A percentile compares a stretch with the other conserved stretches of the same genome.
These are phyloP conservation scores for Mythimna pallens DNA, from an alignment of 2,888 invertebrate species.

Conservation along the genomic window DNA sequence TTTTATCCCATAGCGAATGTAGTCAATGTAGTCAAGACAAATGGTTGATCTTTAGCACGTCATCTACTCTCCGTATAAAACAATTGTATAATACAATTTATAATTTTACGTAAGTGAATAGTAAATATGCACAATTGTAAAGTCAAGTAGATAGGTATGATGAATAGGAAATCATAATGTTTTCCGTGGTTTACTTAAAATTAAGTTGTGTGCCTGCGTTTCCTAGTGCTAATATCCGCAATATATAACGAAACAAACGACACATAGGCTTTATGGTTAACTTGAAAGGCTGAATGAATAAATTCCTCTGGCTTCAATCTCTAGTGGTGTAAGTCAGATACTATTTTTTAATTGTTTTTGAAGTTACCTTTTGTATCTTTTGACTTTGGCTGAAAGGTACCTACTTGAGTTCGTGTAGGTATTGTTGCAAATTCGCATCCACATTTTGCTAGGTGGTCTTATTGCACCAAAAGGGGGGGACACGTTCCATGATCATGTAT, in stretches of 20 bases:
- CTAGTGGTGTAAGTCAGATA: neutral
- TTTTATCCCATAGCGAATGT: neutral
- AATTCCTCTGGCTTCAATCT: neutral
- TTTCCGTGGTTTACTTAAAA: slow-evolving; percentile 46
- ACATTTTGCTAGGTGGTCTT: neutral
- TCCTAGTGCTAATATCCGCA: slow-evolving; percentile 5
- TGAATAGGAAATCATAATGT: slow-evolving; percentile 33
- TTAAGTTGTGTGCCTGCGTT: slow-evolving; percentile 11
- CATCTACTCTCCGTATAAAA: slow-evolving; percentile 10
- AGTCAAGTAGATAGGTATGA: slow-evolving; percentile 11
- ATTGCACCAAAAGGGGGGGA: neutral
- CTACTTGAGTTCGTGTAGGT: neutral
- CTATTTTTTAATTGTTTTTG: neutral
- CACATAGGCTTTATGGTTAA: neutral
- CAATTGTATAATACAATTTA: slow-evolving; percentile 29
- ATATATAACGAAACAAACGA: too few relatives aligned
- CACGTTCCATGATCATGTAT: neutral
- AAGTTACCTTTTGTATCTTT: neutral
- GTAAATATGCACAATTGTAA: slow-evolving; percentile 32
- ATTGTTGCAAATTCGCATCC: neutral
- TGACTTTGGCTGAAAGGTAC: neutral
- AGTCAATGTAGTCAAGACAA: slow-evolving; percentile 15
- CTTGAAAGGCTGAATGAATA: neutral
- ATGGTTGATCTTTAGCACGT: slow-evolving; percentile 9
- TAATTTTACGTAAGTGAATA: slow-evolving; percentile 34